Evolutionary conservation across 2,797 vertebrate species (phyloP).

Genomic region (Crocidura indochinensis): DNA sequence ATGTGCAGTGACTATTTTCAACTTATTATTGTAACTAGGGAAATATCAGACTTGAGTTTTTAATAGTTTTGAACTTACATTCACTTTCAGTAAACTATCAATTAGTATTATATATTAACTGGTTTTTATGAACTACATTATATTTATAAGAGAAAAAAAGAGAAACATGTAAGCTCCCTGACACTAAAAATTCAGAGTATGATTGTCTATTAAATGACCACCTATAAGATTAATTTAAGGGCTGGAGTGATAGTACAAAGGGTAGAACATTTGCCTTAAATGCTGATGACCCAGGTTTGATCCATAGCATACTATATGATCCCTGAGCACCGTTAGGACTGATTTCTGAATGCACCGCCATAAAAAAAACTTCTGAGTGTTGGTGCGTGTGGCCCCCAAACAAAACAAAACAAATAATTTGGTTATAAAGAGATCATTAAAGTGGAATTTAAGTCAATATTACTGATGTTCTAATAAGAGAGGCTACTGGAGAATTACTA

Average conservation of each 20-base stretch:
- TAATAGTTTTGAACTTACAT: slow-evolving; percentile 1
- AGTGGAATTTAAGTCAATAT: not conserved
- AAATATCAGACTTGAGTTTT: slow-evolving; percentile 27
- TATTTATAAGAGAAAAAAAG: not conserved
- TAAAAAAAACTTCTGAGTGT: too few species aligned
- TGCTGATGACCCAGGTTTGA: too few species aligned
- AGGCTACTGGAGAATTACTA: not conserved
- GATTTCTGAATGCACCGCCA: too few species aligned
- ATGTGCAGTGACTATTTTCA: slow-evolving; percentile 39
- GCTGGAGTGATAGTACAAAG: too few species aligned
- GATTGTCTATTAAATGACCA: too few species aligned
- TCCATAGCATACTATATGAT: too few species aligned
- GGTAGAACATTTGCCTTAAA: too few species aligned
- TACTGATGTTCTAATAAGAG: not conserved
- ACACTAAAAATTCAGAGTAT: not conserved
- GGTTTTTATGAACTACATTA: not conserved
- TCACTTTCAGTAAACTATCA: slow-evolving; percentile 35
- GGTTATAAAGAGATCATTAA: too few species aligned
- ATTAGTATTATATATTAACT: not conserved
- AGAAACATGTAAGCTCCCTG: not conserved
- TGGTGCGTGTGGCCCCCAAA: too few species aligned
- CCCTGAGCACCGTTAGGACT: too few species aligned
- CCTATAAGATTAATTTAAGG: too few species aligned
- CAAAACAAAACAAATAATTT: too few species aligned
- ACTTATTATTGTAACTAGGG: not conserved